Conservation (phyloP, 2,888 invertebrate genomes). For the Ichneumoninae sp. region DNA sequence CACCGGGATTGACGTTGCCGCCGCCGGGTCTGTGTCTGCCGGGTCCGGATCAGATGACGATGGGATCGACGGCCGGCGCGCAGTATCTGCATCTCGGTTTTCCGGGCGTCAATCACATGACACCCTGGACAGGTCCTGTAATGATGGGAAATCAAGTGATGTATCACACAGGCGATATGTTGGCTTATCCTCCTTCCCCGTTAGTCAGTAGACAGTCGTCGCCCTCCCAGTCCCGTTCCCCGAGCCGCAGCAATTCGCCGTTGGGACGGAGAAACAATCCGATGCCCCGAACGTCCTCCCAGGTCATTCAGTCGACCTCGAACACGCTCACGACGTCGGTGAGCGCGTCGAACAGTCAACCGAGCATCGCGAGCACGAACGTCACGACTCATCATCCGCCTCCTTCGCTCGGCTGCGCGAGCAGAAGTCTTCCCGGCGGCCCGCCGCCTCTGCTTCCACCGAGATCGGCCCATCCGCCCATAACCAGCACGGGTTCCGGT, state of each 20-base stretch:
- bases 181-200: constrained; percentile 87
- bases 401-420: constrained; percentile 71
- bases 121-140: constrained; percentile 81
- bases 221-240: constrained; percentile 89
- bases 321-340: constrained; percentile 77
- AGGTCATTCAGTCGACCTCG: constrained; percentile 76
- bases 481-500: constrained; percentile 72
- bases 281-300: constrained; percentile 84
- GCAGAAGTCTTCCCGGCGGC: constrained; percentile 73
- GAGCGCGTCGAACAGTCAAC: constrained; percentile 79
- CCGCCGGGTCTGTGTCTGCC: constrained; percentile 81
- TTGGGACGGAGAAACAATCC: constrained; percentile 80
- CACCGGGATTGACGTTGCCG: constrained; percentile 80
- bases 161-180: constrained; percentile 80
- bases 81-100: constrained; percentile 81
- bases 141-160: constrained; percentile 80
- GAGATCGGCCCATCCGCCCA: constrained; percentile 76
- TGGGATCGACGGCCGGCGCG: constrained; percentile 71
- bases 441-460: constrained; percentile 75
- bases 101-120: constrained; percentile 79
- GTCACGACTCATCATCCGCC: constrained; percentile 74
- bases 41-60: constrained; percentile 80
- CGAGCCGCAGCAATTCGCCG: constrained; percentile 82
- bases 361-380: constrained; percentile 80
- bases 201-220: constrained; percentile 90